Conservation (phyloP, 2,797 vertebrate species). For the Psittacula derbiana region DNA sequence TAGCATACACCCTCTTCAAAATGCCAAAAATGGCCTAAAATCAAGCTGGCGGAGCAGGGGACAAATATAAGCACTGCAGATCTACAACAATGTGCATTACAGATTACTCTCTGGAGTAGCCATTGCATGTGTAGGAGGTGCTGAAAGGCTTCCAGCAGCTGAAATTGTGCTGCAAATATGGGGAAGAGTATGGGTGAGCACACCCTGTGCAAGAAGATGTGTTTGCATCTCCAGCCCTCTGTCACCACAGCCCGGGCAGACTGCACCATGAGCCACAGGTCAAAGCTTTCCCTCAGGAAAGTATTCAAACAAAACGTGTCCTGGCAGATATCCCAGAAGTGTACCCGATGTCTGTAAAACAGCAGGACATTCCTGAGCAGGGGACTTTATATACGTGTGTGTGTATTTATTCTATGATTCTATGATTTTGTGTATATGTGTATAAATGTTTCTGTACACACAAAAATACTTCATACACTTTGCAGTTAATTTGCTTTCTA, state of each 20-base stretch:
- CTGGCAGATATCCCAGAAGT: background rate
- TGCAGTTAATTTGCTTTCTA: background rate
- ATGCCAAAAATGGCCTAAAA: background rate
- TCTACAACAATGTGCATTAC: accelerated
- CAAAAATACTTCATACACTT: background rate
- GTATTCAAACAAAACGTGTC: background rate
- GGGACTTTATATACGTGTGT: no score
- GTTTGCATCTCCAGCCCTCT: background rate
- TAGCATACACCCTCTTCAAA: background rate
- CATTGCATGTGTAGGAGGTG: accelerated
- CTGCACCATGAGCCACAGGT: accelerated
- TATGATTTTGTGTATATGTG: background rate
- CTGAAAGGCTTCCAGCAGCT: background rate
- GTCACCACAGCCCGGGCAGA: background rate
- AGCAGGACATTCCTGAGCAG: background rate
- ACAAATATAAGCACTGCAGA: background rate
- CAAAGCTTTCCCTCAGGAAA: background rate
- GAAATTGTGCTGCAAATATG: background rate
- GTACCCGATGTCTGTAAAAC: background rate
- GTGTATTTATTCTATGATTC: background rate
- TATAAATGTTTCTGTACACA: background rate
- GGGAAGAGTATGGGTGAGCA: background rate
- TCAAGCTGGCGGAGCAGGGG: background rate
- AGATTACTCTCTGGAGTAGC: background rate
- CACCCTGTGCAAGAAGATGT: accelerated